Evolutionary conservation across 2,113 vertebrate genomes (phyloP), one percentile per base, ranked within the genome.

Genomic region (Echinops telfairi): DNA sequence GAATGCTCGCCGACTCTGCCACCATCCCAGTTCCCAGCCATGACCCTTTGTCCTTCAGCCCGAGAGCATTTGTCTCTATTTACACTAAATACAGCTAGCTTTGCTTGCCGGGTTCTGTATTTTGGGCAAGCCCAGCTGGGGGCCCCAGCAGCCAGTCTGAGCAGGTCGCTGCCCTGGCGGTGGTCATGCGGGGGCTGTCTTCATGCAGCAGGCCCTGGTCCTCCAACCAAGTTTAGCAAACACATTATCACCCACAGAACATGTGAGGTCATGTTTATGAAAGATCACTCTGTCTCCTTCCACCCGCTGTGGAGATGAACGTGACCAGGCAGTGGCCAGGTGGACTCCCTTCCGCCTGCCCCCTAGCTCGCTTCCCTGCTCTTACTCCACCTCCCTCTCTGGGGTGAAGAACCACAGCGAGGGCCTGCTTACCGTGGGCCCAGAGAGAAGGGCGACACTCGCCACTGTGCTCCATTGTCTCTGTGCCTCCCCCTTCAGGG

Each of bases 51-150:
- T 95, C 98, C 98, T 98, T 98, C 89, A 92, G 94, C 78, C 58
- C 29, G 58, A 95, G 89, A 3, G 31, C 84, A 85, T 94, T 77
- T 36, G 75, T 86, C 15, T 96, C 97, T 98, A 97, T 98, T 98
- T 98, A 98, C 98, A 98, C 97, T 98, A 98, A 98, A 98, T 97
- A 98, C 82, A 97, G 93, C 53, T 83, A 88, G 95, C 66, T 88
- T 95, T 87, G 29, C 94, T 92, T 83, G 3, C 10, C 80, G 95
- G 89, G 88, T 96, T 96, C 95, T 97, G 83, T 98, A 97, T 98
- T 98, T 98, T 96, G 97, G 97, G 92, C 92, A 96, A 96, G 94
- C 93, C 89, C 57, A 93, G 90, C 87, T 92, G 91, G 95, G 95
- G 91, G 47, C 83, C 90, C 92, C 95, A n/a, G 6, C 81, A 96